phyloP scores from a whole-genome alignment of 2,888 invertebrate genomes.

The Drosophila subquinaria region DNA sequence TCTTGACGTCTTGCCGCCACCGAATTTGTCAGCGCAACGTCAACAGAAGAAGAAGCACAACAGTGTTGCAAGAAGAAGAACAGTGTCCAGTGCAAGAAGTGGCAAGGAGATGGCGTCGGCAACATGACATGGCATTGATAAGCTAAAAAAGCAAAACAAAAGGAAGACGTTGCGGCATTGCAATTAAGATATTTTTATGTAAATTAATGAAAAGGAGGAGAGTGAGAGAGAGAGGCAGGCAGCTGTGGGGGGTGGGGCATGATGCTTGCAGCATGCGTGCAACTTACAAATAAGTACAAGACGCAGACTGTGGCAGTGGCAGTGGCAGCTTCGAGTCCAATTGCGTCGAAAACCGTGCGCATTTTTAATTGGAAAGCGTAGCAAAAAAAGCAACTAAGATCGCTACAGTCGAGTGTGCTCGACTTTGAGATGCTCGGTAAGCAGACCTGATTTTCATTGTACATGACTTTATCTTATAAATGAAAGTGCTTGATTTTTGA shows the following conservation, averaged over 20 bases:
- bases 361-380: slow-evolving; percentile 77
- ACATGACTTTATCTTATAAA: too few relatives aligned
- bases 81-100: background rate
- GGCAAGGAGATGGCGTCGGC: slow-evolving; percentile 49
- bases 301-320: slow-evolving; percentile 12
- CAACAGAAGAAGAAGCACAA: background rate
- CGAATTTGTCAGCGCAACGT: slow-evolving; percentile 66
- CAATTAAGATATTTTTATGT: slow-evolving; percentile 83
- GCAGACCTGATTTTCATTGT: too few relatives aligned
- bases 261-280: slow-evolving; percentile 64
- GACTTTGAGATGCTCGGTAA: background rate
- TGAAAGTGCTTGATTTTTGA: too few relatives aligned
- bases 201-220: slow-evolving; percentile 63
- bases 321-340: slow-evolving; percentile 57
- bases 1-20: slow-evolving; percentile 67
- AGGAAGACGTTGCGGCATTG: slow-evolving; percentile 33
- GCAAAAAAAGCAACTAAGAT: slow-evolving; percentile 13
- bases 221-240: background rate
- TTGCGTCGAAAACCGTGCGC: slow-evolving; percentile 64
- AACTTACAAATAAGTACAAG: slow-evolving; percentile 78
- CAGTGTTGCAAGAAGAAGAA: too few relatives aligned
- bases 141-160: slow-evolving; percentile 33
- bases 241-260: background rate
- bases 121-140: slow-evolving; percentile 75
- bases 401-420: background rate